A percentile compares a stretch with the other conserved stretches of the same genome.
These are phyloP conservation scores for Heliocidaris erythrogramma DNA, from an alignment of 35 echinoderm and acorn worm genomes.

Conservation along the genomic window DNA sequence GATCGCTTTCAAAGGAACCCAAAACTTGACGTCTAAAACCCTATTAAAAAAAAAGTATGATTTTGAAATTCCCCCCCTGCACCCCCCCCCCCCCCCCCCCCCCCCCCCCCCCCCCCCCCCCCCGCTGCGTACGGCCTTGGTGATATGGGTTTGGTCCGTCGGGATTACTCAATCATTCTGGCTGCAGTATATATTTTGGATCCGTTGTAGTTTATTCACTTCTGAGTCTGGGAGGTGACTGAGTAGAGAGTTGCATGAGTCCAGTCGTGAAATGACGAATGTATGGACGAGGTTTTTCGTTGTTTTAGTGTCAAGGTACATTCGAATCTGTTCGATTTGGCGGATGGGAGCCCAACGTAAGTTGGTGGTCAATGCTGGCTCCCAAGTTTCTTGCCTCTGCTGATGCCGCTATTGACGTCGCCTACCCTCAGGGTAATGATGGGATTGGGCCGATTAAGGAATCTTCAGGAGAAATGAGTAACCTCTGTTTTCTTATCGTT, in stretches of 20 bases:
- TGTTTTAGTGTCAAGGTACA: neutral
- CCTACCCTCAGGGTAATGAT: neutral
- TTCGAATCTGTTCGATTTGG: no score
- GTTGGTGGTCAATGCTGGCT: neutral
- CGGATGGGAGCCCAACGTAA: no score
- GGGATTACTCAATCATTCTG: neutral
- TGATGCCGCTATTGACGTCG: neutral
- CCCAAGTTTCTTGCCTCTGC: neutral
- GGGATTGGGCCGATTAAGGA: neutral
- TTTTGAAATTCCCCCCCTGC: no score
- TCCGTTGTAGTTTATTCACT: neutral
- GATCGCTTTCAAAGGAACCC: no score
- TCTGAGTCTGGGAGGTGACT: neutral
- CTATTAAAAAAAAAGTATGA: no score
- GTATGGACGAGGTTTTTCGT: neutral
- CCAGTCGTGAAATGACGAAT: no score
- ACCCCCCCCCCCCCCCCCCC: no score
- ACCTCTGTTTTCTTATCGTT: slow-evolving; percentile 14
- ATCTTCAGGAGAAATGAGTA: neutral
- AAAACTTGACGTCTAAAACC: no score
- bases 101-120: no score
- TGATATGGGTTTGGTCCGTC: neutral
- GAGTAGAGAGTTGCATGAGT: neutral
- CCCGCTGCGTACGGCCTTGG: no score
- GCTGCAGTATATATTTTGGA: neutral